Conservation (phyloP, 2,888 invertebrate genomes). For the Nephrotoma guestfalica region DNA sequence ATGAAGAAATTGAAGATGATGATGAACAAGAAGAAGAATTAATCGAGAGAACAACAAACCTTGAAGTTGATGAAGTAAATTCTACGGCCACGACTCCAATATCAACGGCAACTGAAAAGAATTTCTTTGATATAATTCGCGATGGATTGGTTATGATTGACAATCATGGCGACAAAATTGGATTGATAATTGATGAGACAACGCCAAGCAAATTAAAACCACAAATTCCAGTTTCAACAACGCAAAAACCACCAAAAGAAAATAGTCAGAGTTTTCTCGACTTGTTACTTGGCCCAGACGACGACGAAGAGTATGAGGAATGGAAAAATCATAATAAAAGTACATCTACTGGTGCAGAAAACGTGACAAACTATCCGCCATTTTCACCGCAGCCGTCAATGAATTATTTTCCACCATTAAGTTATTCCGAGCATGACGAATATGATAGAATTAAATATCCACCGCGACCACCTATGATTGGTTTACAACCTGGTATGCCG, state of each 20-base stretch:
- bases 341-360: background rate
- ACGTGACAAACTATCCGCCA: background rate
- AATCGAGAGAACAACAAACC: background rate
- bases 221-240: background rate
- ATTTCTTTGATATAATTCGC: slow-evolving; percentile 25
- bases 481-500: background rate
- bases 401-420: background rate
- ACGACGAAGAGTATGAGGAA: slow-evolving; percentile 3
- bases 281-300: slow-evolving; percentile 1
- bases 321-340: background rate
- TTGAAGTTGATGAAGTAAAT: background rate
- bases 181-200: background rate
- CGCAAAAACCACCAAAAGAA: background rate
- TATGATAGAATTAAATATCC: background rate
- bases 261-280: slow-evolving; percentile 5
- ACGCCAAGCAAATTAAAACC: slow-evolving; percentile 2
- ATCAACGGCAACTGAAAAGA: slow-evolving; percentile 20
- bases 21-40: background rate
- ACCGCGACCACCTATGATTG: background rate
- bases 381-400: background rate
- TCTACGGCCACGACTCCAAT: background rate
- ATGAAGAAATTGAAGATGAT: background rate
- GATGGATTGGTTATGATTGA: slow-evolving; percentile 30
- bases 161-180: slow-evolving; percentile 15
- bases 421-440: background rate